Evolutionary conservation across 2,113 vertebrate genomes (phyloP).

Genomic region (Cavia aperea): DNA sequence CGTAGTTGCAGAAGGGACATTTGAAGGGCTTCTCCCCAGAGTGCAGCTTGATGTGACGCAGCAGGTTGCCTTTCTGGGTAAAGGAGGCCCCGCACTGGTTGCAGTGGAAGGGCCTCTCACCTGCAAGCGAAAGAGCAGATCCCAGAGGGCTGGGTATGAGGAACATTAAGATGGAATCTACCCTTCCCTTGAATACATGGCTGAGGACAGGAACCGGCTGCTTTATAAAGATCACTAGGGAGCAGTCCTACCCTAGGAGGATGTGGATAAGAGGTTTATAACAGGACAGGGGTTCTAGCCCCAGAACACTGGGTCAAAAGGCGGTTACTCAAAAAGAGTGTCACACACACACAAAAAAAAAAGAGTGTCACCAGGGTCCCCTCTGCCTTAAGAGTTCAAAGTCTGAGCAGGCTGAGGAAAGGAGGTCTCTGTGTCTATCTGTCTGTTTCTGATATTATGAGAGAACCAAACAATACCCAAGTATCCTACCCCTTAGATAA

Average conservation of each 20-base stretch:
- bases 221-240: not conserved
- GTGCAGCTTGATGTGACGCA: slow-evolving; percentile 96
- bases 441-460: fast-evolving
- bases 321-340: not conserved
- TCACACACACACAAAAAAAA: not conserved
- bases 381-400: not conserved
- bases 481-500: not conserved
- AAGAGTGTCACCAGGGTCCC: not conserved
- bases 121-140: slow-evolving; percentile 68
- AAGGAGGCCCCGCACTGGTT: slow-evolving; percentile 98
- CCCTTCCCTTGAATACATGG: not conserved
- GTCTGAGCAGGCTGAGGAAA: not conserved
- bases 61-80: slow-evolving; percentile 96
- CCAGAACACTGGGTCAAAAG: not conserved
- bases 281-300: not conserved
- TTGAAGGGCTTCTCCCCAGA: slow-evolving; percentile 98
- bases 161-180: not conserved
- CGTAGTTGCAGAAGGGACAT: slow-evolving; percentile 93
- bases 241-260: not conserved
- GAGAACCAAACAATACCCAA: not conserved
- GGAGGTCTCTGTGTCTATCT: not conserved
- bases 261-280: not conserved
- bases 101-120: slow-evolving; percentile 95
- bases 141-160: not conserved
- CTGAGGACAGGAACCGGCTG: not conserved